Evolutionary conservation across 64 coral and sea anemone species (phyloP).

Genomic region (Dendronephthya gigantea): DNA sequence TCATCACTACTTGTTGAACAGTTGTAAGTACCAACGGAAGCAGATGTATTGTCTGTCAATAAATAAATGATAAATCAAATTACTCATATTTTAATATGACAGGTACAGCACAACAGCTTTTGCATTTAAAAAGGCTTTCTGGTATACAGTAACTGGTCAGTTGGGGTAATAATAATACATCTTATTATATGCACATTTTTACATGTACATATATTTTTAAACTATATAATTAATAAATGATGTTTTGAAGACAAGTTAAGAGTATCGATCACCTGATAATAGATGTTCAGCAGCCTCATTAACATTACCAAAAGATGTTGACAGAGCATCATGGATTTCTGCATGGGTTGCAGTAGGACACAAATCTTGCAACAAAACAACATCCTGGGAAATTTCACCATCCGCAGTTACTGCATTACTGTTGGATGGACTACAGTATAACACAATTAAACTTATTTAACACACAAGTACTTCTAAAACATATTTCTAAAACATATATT

Average conservation of each 20-base stretch:
- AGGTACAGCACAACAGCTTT: too few species aligned
- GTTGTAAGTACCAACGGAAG: neutral
- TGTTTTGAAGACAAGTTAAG: neutral
- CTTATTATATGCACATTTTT: too few species aligned
- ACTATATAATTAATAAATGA: neutral
- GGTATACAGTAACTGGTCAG: too few species aligned
- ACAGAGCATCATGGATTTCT: conserved; percentile 32
- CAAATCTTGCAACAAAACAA: neutral
- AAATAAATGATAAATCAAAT: neutral
- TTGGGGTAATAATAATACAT: too few species aligned
- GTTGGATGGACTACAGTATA: neutral
- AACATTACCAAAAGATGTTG: conserved; percentile 27
- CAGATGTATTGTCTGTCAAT: neutral
- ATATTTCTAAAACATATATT: neutral
- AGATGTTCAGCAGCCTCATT: conserved; percentile 43
- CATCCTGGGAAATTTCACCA: neutral
- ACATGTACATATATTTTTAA: too few species aligned
- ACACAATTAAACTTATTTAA: neutral
- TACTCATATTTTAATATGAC: too few species aligned
- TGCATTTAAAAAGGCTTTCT: too few species aligned
- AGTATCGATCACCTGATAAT: neutral
- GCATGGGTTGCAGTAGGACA: conserved; percentile 16
- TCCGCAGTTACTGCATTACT: neutral
- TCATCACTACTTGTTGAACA: neutral
- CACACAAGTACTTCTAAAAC: neutral